Percentiles rank a stretch among this genome's conserved stretches.
Evolutionary conservation across 2,113 vertebrate species (phyloP).

Genomic region (Tetrax tetrax): DNA sequence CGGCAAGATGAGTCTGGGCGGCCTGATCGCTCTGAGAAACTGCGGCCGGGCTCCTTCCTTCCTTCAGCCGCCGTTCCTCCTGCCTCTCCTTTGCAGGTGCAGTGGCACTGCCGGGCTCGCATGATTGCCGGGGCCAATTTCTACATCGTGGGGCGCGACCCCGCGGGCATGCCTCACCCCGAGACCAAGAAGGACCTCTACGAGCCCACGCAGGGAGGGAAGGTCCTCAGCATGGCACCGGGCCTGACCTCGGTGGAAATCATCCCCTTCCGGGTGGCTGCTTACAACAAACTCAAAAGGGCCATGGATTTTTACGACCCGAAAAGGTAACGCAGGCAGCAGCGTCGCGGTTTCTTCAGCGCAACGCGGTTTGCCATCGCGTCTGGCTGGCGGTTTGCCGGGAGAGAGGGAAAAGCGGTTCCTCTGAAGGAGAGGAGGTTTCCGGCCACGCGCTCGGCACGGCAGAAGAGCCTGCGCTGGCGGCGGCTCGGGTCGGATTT

Average conservation of each 20-base stretch:
- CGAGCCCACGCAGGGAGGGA: slow-evolving; percentile 90
- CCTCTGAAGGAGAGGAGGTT: not conserved
- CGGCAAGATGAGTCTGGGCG: not conserved
- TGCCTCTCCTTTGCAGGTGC: slow-evolving; percentile 80
- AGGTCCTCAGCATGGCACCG: slow-evolving; percentile 95
- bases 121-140: slow-evolving; percentile 95
- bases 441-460: rapidly evolving
- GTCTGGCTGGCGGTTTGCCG: not conserved
- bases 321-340: slow-evolving; percentile 70
- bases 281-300: slow-evolving; percentile 89
- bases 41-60: not conserved
- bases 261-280: slow-evolving; percentile 97
- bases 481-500: too few species aligned
- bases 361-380: rapidly evolving
- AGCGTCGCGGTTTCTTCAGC: rapidly evolving
- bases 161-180: slow-evolving; percentile 95
- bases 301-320: slow-evolving; percentile 93
- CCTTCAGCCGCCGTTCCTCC: not conserved
- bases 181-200: slow-evolving; percentile 93
- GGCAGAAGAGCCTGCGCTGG: too few species aligned
- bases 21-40: not conserved
- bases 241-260: slow-evolving; percentile 97
- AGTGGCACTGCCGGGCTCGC: slow-evolving; percentile 95
- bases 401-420: not conserved
- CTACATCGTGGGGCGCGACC: slow-evolving; percentile 97